These are phyloP conservation scores for Mastigias papua DNA, from an alignment of 30 jellyfish, hydroid and myxozoan genomes.

Conservation along the genomic window DNA sequence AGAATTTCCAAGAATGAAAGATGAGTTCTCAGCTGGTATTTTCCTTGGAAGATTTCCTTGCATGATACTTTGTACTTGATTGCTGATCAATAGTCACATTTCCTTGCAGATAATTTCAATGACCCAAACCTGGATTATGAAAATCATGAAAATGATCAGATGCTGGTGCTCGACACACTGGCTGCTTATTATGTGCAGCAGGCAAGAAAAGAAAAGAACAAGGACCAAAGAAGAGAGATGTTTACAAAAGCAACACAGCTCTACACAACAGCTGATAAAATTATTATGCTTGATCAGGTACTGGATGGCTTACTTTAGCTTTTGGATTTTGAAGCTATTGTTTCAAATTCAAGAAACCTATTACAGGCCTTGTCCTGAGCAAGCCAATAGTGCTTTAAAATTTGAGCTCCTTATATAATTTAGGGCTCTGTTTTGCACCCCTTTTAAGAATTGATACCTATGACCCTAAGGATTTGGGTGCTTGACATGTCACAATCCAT, in stretches of 20 bases:
- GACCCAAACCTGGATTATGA: conserved; percentile 94
- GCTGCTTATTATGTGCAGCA: conserved; percentile 99
- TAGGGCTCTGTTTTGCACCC: too few relatives aligned
- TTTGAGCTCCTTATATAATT: too few relatives aligned
- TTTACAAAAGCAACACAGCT: conserved; percentile 98
- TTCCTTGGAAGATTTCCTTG: too few relatives aligned
- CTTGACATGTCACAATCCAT: too few relatives aligned
- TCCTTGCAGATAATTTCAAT: conserved; percentile 73
- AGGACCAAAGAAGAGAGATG: conserved; percentile 89
- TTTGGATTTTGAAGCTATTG: neutral
- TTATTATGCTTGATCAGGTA: conserved; percentile 98
- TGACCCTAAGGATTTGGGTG: too few relatives aligned
- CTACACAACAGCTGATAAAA: conserved; percentile 98
- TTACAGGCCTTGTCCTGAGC: too few relatives aligned
- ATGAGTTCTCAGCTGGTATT: too few relatives aligned
- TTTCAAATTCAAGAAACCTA: too few relatives aligned
- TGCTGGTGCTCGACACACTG: conserved; percentile 96
- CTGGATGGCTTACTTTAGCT: neutral
- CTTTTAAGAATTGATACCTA: too few relatives aligned
- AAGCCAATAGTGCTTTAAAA: too few relatives aligned
- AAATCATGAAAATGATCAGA: conserved; percentile 92
- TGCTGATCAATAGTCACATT: neutral
- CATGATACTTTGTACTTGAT: too few relatives aligned
- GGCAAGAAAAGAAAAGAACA: conserved; percentile 92
- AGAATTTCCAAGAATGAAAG: too few relatives aligned